These are phyloP conservation scores for Campopleginae sp. DNA, from an alignment of 2,888 invertebrate genomes.

Conservation along the genomic window DNA sequence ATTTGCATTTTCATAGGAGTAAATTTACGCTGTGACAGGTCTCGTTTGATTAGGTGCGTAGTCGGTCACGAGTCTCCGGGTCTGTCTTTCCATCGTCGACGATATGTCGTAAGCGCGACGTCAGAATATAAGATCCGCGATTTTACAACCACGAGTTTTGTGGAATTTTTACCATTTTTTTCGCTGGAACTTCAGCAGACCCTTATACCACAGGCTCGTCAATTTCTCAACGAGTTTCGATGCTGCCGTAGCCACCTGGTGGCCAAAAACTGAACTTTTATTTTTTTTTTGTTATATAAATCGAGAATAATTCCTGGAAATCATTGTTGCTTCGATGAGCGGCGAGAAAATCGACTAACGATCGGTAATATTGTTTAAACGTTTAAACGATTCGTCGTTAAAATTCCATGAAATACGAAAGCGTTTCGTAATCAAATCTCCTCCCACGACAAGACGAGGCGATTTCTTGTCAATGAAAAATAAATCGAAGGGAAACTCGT, in stretches of 20 bases:
- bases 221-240: not conserved
- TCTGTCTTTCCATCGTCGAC: slow-evolving; percentile 15
- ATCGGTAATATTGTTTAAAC: too few species aligned
- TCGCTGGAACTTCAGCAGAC: not conserved
- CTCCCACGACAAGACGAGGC: not conserved
- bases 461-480: not conserved
- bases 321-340: too few species aligned
- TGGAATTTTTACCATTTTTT: not conserved
- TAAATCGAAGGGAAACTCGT: not conserved
- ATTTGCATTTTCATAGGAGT: slow-evolving; percentile 40
- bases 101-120: slow-evolving; percentile 41
- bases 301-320: not conserved
- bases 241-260: slow-evolving; percentile 12
- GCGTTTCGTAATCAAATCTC: not conserved
- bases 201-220: not conserved
- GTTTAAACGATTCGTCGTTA: not conserved
- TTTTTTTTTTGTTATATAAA: not conserved
- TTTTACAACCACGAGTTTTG: not conserved
- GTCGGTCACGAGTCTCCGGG: slow-evolving; percentile 34
- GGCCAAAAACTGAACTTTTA: not conserved
- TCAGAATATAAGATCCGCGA: slow-evolving; percentile 30
- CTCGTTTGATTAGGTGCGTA: slow-evolving; percentile 15
- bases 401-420: not conserved
- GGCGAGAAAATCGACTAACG: too few species aligned
- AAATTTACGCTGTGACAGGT: slow-evolving; percentile 10